Conservation (phyloP, 2,797 vertebrate species). For the Galago senegalensis region DNA sequence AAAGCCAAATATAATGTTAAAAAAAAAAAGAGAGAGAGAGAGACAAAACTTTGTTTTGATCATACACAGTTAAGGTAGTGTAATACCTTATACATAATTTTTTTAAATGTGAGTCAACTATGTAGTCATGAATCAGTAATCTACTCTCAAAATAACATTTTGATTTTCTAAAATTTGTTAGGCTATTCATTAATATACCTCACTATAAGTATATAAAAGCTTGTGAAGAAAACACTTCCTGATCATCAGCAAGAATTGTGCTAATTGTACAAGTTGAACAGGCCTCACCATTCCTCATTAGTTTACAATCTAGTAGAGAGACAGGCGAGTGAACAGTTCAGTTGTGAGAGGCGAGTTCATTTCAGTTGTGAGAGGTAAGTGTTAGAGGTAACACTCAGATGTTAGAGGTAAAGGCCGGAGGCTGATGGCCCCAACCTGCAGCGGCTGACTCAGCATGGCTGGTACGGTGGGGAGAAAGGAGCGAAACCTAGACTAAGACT, state of each 20-base stretch:
- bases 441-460: not conserved
- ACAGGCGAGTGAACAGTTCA: constrained; percentile 58
- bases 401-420: not conserved
- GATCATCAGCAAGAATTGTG: constrained; percentile 10
- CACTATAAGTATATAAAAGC: not conserved
- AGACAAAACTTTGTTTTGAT: not conserved
- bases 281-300: not conserved
- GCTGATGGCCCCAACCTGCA: not conserved
- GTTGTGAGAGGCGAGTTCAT: not conserved
- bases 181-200: not conserved
- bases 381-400: not conserved
- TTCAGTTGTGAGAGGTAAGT: constrained; percentile 29
- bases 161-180: constrained; percentile 27
- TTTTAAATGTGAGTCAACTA: not conserved
- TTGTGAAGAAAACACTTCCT: constrained; percentile 41
- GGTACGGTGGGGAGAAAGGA: not conserved
- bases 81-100: not conserved
- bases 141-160: constrained; percentile 10
- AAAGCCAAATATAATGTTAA: not conserved
- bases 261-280: not conserved
- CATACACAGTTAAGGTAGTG: not conserved
- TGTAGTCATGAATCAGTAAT: constrained; percentile 15
- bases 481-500: not conserved
- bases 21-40: not conserved
- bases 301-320: constrained; percentile 18